phyloP scores from a whole-genome alignment of 2,888 invertebrate genomes.

The Holacanthella duospinosa region DNA sequence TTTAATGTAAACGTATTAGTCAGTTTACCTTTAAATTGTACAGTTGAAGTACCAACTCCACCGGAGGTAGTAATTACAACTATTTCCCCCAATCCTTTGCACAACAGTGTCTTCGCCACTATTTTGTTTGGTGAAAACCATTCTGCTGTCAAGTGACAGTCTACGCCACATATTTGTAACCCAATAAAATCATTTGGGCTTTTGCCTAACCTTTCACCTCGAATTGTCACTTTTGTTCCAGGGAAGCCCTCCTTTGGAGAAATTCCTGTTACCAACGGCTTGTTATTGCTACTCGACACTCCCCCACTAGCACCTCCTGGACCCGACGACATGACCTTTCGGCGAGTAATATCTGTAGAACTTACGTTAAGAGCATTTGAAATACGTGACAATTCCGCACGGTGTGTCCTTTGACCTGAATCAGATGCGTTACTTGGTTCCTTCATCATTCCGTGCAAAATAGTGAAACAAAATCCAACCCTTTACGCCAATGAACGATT shows the following conservation, averaged over 20 bases:
- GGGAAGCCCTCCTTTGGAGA: conserved; percentile 98
- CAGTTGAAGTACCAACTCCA: conserved; percentile 77
- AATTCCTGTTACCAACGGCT: conserved; percentile 83
- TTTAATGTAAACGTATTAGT: background rate
- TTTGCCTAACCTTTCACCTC: conserved; percentile 88
- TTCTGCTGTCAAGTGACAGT: conserved; percentile 88
- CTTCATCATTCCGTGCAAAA: no score
- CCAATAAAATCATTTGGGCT: conserved; percentile 76
- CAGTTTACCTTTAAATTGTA: conserved; percentile 63
- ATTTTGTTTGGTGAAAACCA: conserved; percentile 98
- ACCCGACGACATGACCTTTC: no score
- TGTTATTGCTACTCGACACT: background rate
- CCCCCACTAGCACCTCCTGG: background rate
- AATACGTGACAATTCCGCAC: no score
- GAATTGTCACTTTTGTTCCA: conserved; percentile 84
- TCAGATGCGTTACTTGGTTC: no score
- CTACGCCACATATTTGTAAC: conserved; percentile 89
- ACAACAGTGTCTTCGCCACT: conserved; percentile 84
- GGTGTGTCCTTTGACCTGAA: no score
- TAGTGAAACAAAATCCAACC: no score
- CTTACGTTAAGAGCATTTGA: no score
- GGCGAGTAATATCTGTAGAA: no score
- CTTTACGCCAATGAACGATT: no score
- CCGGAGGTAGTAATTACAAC: conserved; percentile 77
- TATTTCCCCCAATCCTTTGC: conserved; percentile 82